Percentiles rank a stretch among this genome's conserved stretches.
phyloP scores from a whole-genome alignment of 2,888 invertebrate species.

The Andrena haemorrhoa region DNA sequence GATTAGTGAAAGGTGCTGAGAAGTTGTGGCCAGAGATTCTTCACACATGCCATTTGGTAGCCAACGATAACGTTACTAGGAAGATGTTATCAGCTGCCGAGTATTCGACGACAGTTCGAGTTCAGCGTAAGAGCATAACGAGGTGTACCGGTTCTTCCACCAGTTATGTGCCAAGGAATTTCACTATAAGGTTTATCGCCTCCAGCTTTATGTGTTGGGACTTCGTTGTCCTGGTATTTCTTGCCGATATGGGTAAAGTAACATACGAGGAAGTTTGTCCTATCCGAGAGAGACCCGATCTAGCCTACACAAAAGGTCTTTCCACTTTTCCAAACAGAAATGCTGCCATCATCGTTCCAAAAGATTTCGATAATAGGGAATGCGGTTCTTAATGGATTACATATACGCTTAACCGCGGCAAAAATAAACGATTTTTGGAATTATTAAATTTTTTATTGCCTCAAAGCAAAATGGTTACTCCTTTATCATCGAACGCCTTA shows the following conservation, averaged over 20 bases:
- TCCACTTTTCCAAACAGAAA: not conserved
- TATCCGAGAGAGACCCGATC: not conserved
- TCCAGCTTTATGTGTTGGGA: conserved; percentile 35
- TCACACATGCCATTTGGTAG: conserved; percentile 15
- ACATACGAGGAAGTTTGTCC: conserved; percentile 37
- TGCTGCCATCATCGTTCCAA: not conserved
- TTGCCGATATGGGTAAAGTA: conserved; percentile 45
- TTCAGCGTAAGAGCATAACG: conserved; percentile 49
- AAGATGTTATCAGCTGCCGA: conserved; percentile 42
- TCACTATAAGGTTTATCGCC: conserved; percentile 57
- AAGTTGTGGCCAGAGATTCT: not conserved
- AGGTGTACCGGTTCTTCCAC: conserved; percentile 54
- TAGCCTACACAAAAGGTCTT: not conserved
- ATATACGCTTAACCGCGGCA: too few species aligned
- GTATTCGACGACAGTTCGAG: conserved; percentile 49
- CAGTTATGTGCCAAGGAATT: conserved; percentile 56
- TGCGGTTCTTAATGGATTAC: too few species aligned
- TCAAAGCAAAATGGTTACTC: too few species aligned
- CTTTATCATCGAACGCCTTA: too few species aligned
- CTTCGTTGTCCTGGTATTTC: conserved; percentile 49
- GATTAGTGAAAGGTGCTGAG: not conserved
- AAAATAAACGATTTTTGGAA: too few species aligned
- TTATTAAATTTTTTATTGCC: too few species aligned
- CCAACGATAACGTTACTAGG: conserved; percentile 38
- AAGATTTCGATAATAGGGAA: not conserved